Base-by-base conservation (phyloP, 2,888 invertebrate genomes). In the Macrophya annulata region DNA sequence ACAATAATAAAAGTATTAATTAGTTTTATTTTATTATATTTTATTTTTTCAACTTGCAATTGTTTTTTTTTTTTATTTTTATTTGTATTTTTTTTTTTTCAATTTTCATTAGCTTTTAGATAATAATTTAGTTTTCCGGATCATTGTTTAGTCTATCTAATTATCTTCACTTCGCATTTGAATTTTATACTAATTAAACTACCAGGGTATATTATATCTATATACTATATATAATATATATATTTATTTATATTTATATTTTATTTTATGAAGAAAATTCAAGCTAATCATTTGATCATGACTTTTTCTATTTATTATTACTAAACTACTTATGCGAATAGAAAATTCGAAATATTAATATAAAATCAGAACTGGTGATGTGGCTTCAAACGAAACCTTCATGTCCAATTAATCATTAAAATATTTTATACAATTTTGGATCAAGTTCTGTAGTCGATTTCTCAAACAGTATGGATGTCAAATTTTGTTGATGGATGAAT, bases 201-300 rank as follows among this genome's bases (percentile, higher is more conserved):
- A 59, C 81, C 62, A 81, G 59, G 43, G 31, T 72, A 77, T 77
- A 76, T 31, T 31, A 31, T 31, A 31, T 3, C 31, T 31, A 31
- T 31, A 31, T 31, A 31, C 31, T 31, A 31, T 31, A 31, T 31
- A 31, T 74, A 25, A 31, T 74, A 25, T 59, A 83, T 71, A 68
- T 40, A 82, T 76, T 76, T 31, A 21, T 62, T 48, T 59, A 76
- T 85, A 65, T 68, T 59, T 51, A 83, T 74, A 48, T 15, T 48
- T 74, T 48, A 48, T 65, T 62, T 21, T 51, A 21, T 68, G 55
- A 31, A 81, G 43, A 43, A 79, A 40, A 65, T 59, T 85, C 71
- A 31, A 83, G 71, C 74, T 84, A 86, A 85, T 81, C 25, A 62
- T 81, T 81, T 81, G 81, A 81, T 81, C 62, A 62, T 81, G 17